Evolutionary conservation across 2,113 vertebrate species (phyloP), one percentile per base, ranked within the genome.

Genomic region (Capreolus pygargus): DNA sequence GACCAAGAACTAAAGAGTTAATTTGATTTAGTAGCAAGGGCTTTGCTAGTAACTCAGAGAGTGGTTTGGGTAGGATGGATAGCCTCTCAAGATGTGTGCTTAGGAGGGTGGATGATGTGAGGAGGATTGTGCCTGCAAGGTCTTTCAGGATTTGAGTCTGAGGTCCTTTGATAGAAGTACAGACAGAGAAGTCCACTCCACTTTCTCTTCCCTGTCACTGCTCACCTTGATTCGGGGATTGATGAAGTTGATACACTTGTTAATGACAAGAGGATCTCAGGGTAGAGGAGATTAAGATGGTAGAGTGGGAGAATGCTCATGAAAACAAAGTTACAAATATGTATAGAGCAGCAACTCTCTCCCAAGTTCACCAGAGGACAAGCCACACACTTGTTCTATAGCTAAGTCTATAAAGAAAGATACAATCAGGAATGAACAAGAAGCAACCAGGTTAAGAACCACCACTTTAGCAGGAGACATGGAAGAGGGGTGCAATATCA

Each of bases 201-300:
- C 13, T 6, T 23, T 3, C 23, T 55, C 28, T 1, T 11, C 13
- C 30, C 57, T 21, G 13, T 16, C 21, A 86, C 92, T 47, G 19
- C 98, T 96, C 92, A 99, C 99, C 99, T 99, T 99, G 16, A 98
- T 99, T 98, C 99, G 99, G 36, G 99, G 99, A 96, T 99, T 99
- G 0, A 99, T 99, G 98, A 99, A 99, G 98, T 99, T 99, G 97
- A 99, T 99, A 0, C 99, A 99, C 96, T 99, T 99, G 98, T 99
- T 99, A 98, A 99, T 99, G 50, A 99, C 99, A 99, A 97, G 97
- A 99, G 99, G 95, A 99, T 99, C 99, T 99, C 99, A 74, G 99
- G 99, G 7, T 58, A 58, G 55, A 57, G 55, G 19, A 57, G 55
- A 57, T 57, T 23, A 25, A 57, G 55, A 23, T 57, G 19, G 55